Evolutionary conservation across 2,113 vertebrate species (phyloP).

Genomic region (Nesoenas mayeri): DNA sequence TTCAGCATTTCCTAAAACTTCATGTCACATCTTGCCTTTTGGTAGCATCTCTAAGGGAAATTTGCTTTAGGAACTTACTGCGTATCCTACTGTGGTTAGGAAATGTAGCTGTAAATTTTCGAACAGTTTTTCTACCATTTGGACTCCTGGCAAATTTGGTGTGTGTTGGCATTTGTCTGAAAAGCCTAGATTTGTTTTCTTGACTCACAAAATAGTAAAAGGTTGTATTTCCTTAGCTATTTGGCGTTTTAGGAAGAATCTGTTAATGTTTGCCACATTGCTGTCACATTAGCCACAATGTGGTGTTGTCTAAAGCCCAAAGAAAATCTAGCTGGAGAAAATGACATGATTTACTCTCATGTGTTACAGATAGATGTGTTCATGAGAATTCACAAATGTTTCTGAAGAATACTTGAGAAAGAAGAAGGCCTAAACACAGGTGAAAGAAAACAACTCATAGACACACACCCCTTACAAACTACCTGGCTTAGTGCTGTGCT

Average conservation of each 20-base stretch:
- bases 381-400: background rate
- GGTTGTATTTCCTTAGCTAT: background rate
- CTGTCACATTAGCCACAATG: background rate
- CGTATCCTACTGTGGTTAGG: background rate
- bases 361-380: background rate
- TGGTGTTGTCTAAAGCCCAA: background rate
- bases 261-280: background rate
- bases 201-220: background rate
- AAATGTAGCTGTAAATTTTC: background rate
- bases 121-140: background rate
- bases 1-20: background rate
- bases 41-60: background rate
- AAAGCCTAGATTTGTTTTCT: background rate
- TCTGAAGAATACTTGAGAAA: background rate
- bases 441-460: background rate
- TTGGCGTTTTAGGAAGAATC: background rate
- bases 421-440: background rate
- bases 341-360: background rate
- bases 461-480: background rate
- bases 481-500: rapidly evolving
- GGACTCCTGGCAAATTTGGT: background rate
- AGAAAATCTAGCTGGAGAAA: background rate
- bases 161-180: background rate
- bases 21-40: background rate
- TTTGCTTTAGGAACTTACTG: background rate